Evolutionary conservation across 2,797 vertebrate genomes (phyloP), one percentile per base, ranked within the genome.

Genomic region (Triplophysa bombifrons): DNA sequence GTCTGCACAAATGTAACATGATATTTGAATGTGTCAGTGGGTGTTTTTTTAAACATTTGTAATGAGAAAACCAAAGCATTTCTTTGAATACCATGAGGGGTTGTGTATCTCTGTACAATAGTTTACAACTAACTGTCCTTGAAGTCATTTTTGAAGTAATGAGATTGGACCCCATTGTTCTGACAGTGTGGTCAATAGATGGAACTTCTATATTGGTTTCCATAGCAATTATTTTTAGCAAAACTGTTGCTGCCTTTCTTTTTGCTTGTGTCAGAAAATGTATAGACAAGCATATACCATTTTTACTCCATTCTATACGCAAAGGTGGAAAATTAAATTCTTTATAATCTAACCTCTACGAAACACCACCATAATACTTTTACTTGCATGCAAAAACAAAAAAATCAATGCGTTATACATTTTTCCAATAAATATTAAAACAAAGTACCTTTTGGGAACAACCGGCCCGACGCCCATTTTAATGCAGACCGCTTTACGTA

Each of bases 371-470:
- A 10, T 13, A 17, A 44, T 22, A 58, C 7, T 22, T 50, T 38
- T 12, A 70, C 27, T 46, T 20, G 5, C 66, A 38, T 56, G 30
- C 13, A 19, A 53, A 78, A 77, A 50, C 13, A 3, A 27, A 70
- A 55, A 77, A 70, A 78, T 63, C 76, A 9, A n/a, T 63, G 20
- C 0, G 51, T 77, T 61, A 63, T 63, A 78, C 25, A 78, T 64
- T 41, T 71, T 20, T 71, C 41, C 30, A 30, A 44, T 65, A 78
- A 78, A 78, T 53, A 72, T 72, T 1, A 63, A 30, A 63, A 30
- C 16, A 64, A 64, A 20, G 20, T 94, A 99, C 98, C 97, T 97
- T 93, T 96, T 98, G 82, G 85, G 90, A 48, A 93, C 84, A 55
- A 97, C 95, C 22, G 94, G 92, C 82, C 95, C 96, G 30, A 88